Percentiles rank a stretch among this genome's conserved stretches.
Conservation (phyloP, 2,888 invertebrate genomes). For the Pegoplata infirma region DNA sequence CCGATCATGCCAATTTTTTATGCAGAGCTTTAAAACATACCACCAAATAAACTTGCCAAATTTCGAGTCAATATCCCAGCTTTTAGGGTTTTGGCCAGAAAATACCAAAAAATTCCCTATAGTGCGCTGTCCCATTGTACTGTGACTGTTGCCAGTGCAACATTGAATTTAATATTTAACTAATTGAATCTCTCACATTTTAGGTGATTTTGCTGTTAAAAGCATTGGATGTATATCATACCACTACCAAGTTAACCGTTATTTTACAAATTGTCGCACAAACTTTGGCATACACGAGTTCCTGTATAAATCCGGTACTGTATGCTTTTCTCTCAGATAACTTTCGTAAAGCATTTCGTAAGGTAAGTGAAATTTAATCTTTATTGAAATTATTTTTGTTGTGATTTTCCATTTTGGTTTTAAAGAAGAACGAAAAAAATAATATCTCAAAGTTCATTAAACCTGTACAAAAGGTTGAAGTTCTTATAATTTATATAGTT, state of each 20-base stretch:
- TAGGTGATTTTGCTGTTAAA: conserved; percentile 89
- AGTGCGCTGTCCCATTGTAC: conserved; percentile 36
- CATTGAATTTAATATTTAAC: conserved; percentile 44
- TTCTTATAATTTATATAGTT: no score
- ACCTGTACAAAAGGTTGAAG: background rate
- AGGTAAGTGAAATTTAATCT: conserved; percentile 75
- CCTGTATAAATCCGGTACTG: conserved; percentile 95
- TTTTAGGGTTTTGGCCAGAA: no score
- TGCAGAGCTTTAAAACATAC: no score
- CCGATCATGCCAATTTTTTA: no score
- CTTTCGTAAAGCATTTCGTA: conserved; percentile 92
- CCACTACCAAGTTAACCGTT: conserved; percentile 78
- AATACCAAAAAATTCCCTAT: no score
- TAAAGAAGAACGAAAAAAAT: background rate
- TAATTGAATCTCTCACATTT: conserved; percentile 64
- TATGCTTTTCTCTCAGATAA: conserved; percentile 97
- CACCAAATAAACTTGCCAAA: no score
- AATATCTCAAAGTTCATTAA: conserved; percentile 32
- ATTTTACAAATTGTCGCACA: conserved; percentile 87
- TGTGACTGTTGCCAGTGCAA: background rate
- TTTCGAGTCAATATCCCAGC: no score
- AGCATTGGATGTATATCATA: conserved; percentile 82
- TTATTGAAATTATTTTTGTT: background rate
- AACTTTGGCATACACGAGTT: conserved; percentile 93
- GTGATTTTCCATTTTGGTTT: background rate